These are phyloP conservation scores for Leptobrachium leishanense DNA, from an alignment of 2,113 vertebrate genomes.

Conservation along the genomic window DNA sequence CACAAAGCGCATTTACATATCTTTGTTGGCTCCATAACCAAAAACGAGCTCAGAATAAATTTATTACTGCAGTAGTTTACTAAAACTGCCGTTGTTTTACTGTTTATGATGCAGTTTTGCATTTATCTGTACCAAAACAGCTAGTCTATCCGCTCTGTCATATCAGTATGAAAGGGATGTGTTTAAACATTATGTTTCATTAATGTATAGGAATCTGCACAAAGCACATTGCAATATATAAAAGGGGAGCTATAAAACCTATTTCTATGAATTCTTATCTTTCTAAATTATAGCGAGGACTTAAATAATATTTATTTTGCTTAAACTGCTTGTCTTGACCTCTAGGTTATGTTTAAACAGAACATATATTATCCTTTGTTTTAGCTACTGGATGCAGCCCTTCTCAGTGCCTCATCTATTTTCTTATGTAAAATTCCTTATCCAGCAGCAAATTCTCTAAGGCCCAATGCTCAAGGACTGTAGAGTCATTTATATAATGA, in stretches of 20 bases:
- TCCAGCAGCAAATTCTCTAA: constrained; percentile 47
- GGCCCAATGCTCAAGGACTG: constrained; percentile 42
- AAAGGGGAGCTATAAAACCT: constrained; percentile 15
- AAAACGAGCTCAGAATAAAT: no score
- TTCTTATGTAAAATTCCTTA: constrained; percentile 53
- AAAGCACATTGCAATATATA: constrained; percentile 4
- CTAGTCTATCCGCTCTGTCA: no score
- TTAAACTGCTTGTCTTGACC: constrained; percentile 25
- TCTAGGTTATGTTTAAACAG: constrained; percentile 30
- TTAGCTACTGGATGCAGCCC: constrained; percentile 39
- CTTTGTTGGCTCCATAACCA: no score
- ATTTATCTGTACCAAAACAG: no score
- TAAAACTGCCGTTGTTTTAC: no score
- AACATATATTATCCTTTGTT: constrained; percentile 43
- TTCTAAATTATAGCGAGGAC: constrained; percentile 8
- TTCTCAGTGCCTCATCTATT: constrained; percentile 33
- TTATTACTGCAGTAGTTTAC: no score
- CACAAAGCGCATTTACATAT: no score
- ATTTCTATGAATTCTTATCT: constrained; percentile 30
- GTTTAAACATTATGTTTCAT: constrained; percentile 10
- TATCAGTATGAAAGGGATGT: not conserved
- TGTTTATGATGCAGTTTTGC: no score
- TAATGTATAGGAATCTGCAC: constrained; percentile 29
- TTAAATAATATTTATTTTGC: constrained; percentile 45
- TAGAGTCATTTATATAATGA: constrained; percentile 53